phyloP scores from a whole-genome alignment of 2,888 invertebrate species.

The Lordiphosa fenestrarum region DNA sequence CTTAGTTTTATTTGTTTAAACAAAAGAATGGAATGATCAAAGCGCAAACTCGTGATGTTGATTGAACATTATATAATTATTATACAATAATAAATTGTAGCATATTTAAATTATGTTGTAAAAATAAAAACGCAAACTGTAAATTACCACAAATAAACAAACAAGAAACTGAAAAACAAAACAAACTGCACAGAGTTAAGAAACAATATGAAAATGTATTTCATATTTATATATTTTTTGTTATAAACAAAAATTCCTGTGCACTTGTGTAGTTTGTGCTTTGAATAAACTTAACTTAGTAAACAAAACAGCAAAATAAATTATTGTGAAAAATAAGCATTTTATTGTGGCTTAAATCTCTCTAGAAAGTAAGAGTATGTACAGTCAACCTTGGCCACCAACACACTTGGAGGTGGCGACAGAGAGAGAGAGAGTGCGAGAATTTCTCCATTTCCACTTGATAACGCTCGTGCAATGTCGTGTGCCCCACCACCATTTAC shows the following conservation, averaged over 20 bases:
- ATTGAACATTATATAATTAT: conserved; percentile 42
- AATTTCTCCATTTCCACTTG: too few species aligned
- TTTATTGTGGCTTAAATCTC: background rate
- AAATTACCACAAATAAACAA: conserved; percentile 38
- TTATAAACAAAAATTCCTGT: conserved; percentile 38
- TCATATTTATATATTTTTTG: conserved; percentile 32
- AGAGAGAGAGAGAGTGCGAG: too few species aligned
- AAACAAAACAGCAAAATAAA: conserved; percentile 47
- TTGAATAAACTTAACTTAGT: conserved; percentile 22
- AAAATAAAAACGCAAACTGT: conserved; percentile 33
- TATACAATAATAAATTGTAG: conserved; percentile 29
- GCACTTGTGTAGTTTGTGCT: conserved; percentile 63
- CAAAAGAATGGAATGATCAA: conserved; percentile 40
- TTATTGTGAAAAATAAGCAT: conserved; percentile 5
- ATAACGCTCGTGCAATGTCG: too few species aligned
- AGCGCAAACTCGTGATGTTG: conserved; percentile 66
- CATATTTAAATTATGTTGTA: conserved; percentile 43
- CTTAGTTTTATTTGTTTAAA: conserved; percentile 34
- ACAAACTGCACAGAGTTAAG: conserved; percentile 33
- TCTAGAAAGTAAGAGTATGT: background rate
- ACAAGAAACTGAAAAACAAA: conserved; percentile 27
- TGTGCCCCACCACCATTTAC: conserved; percentile 8
- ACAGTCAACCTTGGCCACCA: too few species aligned
- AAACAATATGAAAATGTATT: conserved; percentile 10
- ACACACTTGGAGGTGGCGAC: too few species aligned